Conservation (phyloP, 2,888 invertebrate species). For the Cantharis lateralis region DNA sequence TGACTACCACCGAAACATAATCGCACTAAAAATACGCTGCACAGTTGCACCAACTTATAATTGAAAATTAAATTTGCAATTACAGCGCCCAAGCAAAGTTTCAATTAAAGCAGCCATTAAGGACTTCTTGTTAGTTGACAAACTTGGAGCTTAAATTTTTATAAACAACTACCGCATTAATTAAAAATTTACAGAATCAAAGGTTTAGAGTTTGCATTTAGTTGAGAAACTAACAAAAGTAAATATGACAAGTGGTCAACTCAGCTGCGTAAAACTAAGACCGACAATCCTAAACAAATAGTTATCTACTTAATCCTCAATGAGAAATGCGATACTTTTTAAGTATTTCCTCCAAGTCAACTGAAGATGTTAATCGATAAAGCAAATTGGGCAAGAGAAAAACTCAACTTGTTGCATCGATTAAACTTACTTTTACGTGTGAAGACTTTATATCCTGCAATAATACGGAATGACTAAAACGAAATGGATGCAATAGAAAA, state of each 20-base stretch:
- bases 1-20: neutral
- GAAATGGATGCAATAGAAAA: slow-evolving; percentile 15
- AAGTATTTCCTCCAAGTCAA: slow-evolving; percentile 11
- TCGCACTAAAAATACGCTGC: neutral
- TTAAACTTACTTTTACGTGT: neutral
- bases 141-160: neutral
- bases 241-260: slow-evolving; percentile 25
- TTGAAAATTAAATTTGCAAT: neutral
- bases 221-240: slow-evolving; percentile 5
- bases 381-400: neutral
- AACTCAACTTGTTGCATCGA: neutral
- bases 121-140: neutral
- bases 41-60: neutral
- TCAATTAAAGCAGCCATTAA: neutral
- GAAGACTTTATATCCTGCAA: neutral
- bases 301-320: slow-evolving; percentile 36
- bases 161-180: neutral
- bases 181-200: slow-evolving; percentile 18
- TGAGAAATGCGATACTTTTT: slow-evolving; percentile 40
- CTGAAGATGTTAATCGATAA: neutral
- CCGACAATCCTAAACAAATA: slow-evolving; percentile 39
- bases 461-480: slow-evolving; percentile 14
- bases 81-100: neutral
- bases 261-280: slow-evolving; percentile 30
- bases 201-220: slow-evolving; percentile 3